Evolutionary conservation across 2,888 invertebrate genomes (phyloP).

Genomic region (Cephalotes varians): DNA sequence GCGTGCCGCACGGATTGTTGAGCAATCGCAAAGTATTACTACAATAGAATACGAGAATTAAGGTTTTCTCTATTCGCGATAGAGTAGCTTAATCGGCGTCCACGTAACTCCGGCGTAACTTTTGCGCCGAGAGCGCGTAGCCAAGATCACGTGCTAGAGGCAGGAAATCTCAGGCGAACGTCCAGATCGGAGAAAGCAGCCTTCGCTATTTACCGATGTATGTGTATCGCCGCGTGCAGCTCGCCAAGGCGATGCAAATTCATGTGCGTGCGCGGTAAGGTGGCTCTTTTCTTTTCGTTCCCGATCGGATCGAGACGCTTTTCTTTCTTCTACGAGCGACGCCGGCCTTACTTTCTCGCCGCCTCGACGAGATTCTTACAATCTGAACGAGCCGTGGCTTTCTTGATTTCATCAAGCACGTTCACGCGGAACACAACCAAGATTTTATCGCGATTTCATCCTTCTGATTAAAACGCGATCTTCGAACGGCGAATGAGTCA

Average conservation of each 20-base stretch:
- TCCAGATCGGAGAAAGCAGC: constrained; percentile 75
- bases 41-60: constrained; percentile 4
- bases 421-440: not conserved
- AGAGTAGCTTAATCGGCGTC: constrained; percentile 38
- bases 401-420: not conserved
- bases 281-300: not conserved
- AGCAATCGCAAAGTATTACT: not conserved
- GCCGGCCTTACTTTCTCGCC: constrained; percentile 13
- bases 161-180: constrained; percentile 77
- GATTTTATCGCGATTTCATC: not conserved
- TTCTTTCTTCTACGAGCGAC: constrained; percentile 16
- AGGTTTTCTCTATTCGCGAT: constrained; percentile 24
- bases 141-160: constrained; percentile 77
- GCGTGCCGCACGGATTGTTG: not conserved
- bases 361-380: not conserved
- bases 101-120: constrained; percentile 73
- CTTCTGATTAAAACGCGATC: not conserved
- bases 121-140: constrained; percentile 58
- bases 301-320: constrained; percentile 33
- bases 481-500: not conserved
- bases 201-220: constrained; percentile 38
- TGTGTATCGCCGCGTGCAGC: constrained; percentile 28
- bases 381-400: not conserved
- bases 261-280: not conserved
- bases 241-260: constrained; percentile 38